These are phyloP conservation scores for Nibea albiflora DNA, from an alignment of 2,113 vertebrate species.

Conservation along the genomic window DNA sequence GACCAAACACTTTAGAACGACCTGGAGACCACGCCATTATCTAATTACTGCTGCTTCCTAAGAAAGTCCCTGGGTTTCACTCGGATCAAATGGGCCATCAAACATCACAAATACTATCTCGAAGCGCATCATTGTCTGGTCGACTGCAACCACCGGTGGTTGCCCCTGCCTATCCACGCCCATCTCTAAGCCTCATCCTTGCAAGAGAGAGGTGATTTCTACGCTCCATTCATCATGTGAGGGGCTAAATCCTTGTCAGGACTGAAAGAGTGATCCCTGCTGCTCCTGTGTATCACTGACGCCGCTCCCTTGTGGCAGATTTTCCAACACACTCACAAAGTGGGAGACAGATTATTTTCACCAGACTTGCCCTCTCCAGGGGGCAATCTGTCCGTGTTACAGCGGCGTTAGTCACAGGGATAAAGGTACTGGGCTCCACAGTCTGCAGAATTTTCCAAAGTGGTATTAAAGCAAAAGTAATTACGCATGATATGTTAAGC, in stretches of 20 bases:
- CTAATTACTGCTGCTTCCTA: constrained; percentile 3
- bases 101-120: constrained; percentile 8
- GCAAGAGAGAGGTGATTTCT: constrained; percentile 28
- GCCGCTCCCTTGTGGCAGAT: constrained; percentile 61
- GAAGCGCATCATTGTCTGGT: constrained; percentile 20
- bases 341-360: constrained; percentile 73
- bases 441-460: constrained; percentile 45
- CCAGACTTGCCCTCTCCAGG: constrained; percentile 66
- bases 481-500: constrained; percentile 61
- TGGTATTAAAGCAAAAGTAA: constrained; percentile 62
- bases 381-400: constrained; percentile 69
- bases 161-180: constrained; percentile 21
- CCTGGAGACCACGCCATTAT: constrained; percentile 28
- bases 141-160: constrained; percentile 42
- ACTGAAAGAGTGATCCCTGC: constrained; percentile 65
- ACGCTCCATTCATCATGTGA: constrained; percentile 51
- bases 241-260: constrained; percentile 63
- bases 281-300: constrained; percentile 55
- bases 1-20: constrained; percentile 29
- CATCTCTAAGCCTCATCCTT: constrained; percentile 5
- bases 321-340: constrained; percentile 53
- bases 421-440: constrained; percentile 46
- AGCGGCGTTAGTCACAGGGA: constrained; percentile 65
- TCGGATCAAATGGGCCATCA: constrained; percentile 30
- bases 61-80: constrained; percentile 52